Percentiles rank a stretch among this genome's conserved stretches.
These are phyloP conservation scores for Nycteola revayana DNA, from an alignment of 2,888 invertebrate genomes.

Conservation along the genomic window DNA sequence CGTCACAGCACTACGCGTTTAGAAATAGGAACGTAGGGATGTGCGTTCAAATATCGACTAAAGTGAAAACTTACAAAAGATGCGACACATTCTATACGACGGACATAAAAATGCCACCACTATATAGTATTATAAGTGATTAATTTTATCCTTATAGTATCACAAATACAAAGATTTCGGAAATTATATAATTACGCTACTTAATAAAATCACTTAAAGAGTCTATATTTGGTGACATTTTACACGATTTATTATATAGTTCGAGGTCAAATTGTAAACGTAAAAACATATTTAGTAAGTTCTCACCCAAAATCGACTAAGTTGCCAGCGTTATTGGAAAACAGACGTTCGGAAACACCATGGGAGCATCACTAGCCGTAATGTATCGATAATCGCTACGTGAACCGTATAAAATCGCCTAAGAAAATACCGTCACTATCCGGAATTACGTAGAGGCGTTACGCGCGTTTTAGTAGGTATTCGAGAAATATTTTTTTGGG, in stretches of 20 bases:
- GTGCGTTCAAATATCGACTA: conserved; percentile 27
- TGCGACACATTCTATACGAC: conserved; percentile 7
- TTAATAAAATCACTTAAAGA: not conserved
- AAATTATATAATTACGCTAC: conserved; percentile 6
- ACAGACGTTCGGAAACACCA: conserved; percentile 57
- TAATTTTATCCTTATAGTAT: conserved; percentile 15
- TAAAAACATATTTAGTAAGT: conserved; percentile 24
- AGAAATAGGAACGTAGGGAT: conserved; percentile 21
- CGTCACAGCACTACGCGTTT: conserved; percentile 28
- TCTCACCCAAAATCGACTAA: conserved; percentile 31
- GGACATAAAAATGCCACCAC: conserved; percentile 10
- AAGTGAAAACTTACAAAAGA: conserved; percentile 31
- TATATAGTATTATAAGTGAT: conserved; percentile 14
- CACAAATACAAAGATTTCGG: conserved; percentile 17
- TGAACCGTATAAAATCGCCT: conserved; percentile 14
- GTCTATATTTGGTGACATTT: not conserved
- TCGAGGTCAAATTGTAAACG: not conserved
- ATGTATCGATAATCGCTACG: conserved; percentile 25
- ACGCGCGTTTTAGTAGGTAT: conserved; percentile 1
- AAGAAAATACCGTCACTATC: conserved; percentile 12
- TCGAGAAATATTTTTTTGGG: conserved; percentile 12
- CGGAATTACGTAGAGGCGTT: too few species aligned
- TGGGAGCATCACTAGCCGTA: conserved; percentile 42
- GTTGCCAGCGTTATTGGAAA: conserved; percentile 44
- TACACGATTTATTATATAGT: not conserved